Conservation (phyloP, 2,113 vertebrate genomes). For the Spermophilus dauricus region DNA sequence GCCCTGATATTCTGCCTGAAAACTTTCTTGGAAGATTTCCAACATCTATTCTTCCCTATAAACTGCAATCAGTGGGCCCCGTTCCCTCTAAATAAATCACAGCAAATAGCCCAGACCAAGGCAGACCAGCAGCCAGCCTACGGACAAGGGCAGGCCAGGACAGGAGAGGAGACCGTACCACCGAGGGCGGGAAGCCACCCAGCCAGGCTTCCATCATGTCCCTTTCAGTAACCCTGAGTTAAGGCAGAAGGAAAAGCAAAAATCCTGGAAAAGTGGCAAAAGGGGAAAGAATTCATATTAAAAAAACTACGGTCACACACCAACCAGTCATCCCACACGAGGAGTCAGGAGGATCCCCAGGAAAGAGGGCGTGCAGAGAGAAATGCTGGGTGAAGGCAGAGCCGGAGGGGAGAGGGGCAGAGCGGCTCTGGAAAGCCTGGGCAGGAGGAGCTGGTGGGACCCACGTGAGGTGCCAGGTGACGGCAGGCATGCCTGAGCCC, state of each 20-base stretch:
- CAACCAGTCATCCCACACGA: accelerated
- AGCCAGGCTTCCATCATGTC: too few species aligned
- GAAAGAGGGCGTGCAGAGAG: accelerated
- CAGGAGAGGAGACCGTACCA: accelerated
- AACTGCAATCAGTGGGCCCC: neutral
- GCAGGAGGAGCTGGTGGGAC: too few species aligned
- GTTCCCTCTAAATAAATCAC: neutral
- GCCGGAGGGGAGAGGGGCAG: neutral
- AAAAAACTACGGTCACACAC: neutral
- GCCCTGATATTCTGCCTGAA: neutral
- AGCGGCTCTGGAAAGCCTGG: neutral
- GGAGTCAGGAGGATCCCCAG: too few species aligned
- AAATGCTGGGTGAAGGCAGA: too few species aligned
- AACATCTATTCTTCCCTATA: neutral
- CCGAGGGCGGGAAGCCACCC: too few species aligned
- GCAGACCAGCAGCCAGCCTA: neutral
- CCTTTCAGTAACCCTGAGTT: too few species aligned
- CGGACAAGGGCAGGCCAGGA: accelerated
- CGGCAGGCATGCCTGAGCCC: too few species aligned
- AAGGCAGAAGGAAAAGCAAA: neutral
- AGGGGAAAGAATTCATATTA: neutral
- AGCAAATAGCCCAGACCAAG: slow-evolving; percentile 15
- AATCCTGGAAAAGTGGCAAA: neutral
- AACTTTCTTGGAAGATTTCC: neutral
- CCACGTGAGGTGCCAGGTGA: neutral